Percentiles rank a stretch among this genome's conserved stretches.
These are phyloP conservation scores for Diplolepis rosae DNA, from an alignment of 2,888 invertebrate species.

Conservation along the genomic window DNA sequence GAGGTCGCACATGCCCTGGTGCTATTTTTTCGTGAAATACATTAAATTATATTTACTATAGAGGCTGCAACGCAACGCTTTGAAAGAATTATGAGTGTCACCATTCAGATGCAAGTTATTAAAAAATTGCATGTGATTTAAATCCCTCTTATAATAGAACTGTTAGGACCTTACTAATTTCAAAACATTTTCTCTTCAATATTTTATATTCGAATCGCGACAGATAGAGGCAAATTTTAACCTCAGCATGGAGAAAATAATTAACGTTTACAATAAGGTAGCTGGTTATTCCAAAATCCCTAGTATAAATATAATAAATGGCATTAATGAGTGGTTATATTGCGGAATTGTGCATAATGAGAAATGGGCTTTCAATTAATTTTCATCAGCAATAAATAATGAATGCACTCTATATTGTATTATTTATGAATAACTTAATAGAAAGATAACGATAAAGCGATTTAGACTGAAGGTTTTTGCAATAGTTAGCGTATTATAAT, in stretches of 20 bases:
- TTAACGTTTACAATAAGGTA: background rate
- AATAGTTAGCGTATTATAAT: background rate
- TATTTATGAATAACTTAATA: background rate
- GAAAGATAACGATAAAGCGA: background rate
- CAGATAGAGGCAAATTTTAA: background rate
- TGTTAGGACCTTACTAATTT: background rate
- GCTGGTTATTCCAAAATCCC: background rate
- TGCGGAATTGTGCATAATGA: too few relatives aligned
- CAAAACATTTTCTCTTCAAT: background rate
- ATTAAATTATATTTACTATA: conserved; percentile 50
- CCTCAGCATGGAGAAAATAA: background rate
- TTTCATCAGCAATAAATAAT: too few relatives aligned
- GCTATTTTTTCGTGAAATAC: conserved; percentile 33
- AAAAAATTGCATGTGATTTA: background rate
- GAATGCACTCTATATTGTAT: too few relatives aligned
- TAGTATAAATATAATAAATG: too few relatives aligned
- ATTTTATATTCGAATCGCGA: background rate
- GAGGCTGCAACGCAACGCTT: conserved; percentile 42
- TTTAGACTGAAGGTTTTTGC: background rate
- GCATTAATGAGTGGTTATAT: too few relatives aligned
- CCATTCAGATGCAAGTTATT: background rate
- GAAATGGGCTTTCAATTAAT: too few relatives aligned
- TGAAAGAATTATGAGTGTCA: conserved; percentile 27
- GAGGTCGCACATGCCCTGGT: conserved; percentile 39
- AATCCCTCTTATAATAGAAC: background rate